Evolutionary conservation across 2,888 invertebrate genomes (phyloP).

Genomic region (Tanytarsus gracilentus): DNA sequence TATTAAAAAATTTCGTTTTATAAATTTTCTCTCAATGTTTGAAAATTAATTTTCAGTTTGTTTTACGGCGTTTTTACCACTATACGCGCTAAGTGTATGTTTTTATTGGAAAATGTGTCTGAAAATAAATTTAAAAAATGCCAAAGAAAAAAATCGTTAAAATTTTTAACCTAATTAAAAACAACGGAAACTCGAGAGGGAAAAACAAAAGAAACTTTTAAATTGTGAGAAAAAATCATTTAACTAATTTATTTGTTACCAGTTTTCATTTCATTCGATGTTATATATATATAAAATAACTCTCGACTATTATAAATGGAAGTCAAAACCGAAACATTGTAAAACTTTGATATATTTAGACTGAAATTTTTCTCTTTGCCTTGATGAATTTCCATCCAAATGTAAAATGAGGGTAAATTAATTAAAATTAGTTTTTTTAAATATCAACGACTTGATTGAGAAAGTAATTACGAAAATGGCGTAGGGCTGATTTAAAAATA

Average conservation of each 20-base stretch:
- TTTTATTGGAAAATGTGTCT: not conserved
- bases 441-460: too few species aligned
- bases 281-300: not conserved
- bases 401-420: too few species aligned
- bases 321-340: constrained; percentile 7
- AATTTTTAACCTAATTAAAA: constrained; percentile 7
- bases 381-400: too few species aligned
- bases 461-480: too few species aligned
- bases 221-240: not conserved
- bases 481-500: too few species aligned
- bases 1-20: too few species aligned
- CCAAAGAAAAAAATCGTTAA: not conserved
- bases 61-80: constrained; percentile 6
- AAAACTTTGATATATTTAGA: not conserved
- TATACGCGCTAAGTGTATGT: constrained; percentile 4
- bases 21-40: constrained; percentile 6
- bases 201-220: not conserved
- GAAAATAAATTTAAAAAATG: not conserved
- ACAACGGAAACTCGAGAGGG: not conserved
- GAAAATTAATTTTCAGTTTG: constrained; percentile 8
- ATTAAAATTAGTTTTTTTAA: not conserved
- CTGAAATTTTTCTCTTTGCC: too few species aligned
- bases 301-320: not conserved
- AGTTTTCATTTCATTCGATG: not conserved
- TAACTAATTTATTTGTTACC: not conserved